These are phyloP conservation scores for Spilogale gracilis DNA, from an alignment of 2,113 vertebrate genomes.

Conservation along the genomic window DNA sequence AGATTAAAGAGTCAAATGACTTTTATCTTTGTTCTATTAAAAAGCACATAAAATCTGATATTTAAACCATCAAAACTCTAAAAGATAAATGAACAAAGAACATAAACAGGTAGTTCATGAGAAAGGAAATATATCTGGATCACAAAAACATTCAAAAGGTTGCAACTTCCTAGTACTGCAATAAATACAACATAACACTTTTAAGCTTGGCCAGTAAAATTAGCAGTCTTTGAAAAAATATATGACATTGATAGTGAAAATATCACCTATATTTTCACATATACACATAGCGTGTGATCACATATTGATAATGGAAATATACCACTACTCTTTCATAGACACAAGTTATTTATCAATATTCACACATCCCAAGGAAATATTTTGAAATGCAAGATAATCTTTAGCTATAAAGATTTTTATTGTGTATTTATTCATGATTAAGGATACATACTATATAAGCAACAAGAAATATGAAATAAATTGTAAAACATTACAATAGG, in stretches of 20 bases:
- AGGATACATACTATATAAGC: neutral
- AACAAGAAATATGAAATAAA: constrained; percentile 41
- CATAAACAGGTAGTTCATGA: neutral
- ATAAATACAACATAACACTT: neutral
- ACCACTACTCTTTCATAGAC: neutral
- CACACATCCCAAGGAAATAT: neutral
- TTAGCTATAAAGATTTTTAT: constrained; percentile 23
- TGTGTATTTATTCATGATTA: neutral
- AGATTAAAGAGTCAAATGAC: constrained; percentile 31
- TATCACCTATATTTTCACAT: neutral
- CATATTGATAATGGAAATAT: neutral
- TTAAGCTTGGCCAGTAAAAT: neutral
- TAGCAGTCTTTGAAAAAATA: neutral
- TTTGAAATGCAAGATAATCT: neutral
- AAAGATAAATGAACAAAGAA: constrained; percentile 25
- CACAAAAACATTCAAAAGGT: neutral
- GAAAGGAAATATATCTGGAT: neutral
- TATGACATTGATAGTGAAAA: neutral
- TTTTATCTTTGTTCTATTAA: constrained; percentile 46
- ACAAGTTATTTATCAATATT: neutral
- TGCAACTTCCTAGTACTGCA: neutral
- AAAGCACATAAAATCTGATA: constrained; percentile 16
- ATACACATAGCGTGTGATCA: neutral
- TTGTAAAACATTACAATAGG: neutral
- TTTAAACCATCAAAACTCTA: neutral